These are phyloP conservation scores for Amiota minor DNA, from an alignment of 2,888 invertebrate species.

Conservation along the genomic window DNA sequence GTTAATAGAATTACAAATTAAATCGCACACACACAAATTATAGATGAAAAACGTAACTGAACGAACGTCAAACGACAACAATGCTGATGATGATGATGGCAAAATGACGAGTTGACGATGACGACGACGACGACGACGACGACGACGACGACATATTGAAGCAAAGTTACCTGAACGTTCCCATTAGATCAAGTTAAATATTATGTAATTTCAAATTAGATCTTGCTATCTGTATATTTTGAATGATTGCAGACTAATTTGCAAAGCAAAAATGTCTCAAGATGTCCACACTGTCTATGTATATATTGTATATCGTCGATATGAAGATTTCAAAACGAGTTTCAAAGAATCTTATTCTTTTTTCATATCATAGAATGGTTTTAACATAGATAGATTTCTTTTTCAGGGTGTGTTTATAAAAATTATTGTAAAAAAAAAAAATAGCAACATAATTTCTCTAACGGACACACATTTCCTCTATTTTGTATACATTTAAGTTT, in stretches of 20 bases:
- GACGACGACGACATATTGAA: neutral
- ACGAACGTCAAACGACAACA: neutral
- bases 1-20: constrained; percentile 67
- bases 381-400: neutral
- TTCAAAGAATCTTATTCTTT: neutral
- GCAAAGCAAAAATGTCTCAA: constrained; percentile 55
- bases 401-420: neutral
- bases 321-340: constrained; percentile 19
- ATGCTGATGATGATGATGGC: neutral
- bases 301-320: too few relatives aligned
- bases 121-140: neutral
- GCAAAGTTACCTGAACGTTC: constrained; percentile 2
- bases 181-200: constrained; percentile 39
- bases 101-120: neutral
- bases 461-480: too few relatives aligned
- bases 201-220: constrained; percentile 65
- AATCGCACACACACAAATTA: constrained; percentile 56
- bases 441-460: too few relatives aligned
- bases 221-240: constrained; percentile 45
- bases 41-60: neutral
- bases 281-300: too few relatives aligned
- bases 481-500: too few relatives aligned
- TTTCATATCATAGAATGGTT: too few relatives aligned
- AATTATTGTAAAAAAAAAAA: neutral
- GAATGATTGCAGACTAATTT: constrained; percentile 61